Evolutionary conservation across 2,113 vertebrate species (phyloP).

Genomic region (Phoxinus phoxinus): DNA sequence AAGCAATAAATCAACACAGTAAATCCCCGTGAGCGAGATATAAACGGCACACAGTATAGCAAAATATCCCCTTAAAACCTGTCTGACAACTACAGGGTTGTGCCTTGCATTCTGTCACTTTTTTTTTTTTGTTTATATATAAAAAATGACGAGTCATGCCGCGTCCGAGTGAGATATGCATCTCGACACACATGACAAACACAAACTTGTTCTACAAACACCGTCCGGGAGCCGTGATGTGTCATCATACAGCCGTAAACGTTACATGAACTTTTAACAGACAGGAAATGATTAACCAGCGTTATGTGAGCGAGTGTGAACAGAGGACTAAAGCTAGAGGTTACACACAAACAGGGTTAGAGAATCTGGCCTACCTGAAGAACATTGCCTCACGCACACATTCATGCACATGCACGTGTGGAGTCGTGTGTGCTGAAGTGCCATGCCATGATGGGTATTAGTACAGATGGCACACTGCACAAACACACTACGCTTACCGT

Average conservation of each 20-base stretch:
- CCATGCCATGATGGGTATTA: background rate
- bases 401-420: background rate
- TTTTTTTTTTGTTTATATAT: no score
- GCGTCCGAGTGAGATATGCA: background rate
- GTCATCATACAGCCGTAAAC: background rate
- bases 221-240: background rate
- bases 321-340: slow-evolving; percentile 7
- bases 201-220: background rate
- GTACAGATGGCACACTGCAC: slow-evolving; percentile 9
- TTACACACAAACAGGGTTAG: slow-evolving; percentile 6
- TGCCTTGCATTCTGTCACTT: background rate
- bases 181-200: slow-evolving; percentile 8
- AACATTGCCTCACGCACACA: slow-evolving; percentile 14
- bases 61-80: background rate
- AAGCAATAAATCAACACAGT: background rate
- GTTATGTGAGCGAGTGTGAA: slow-evolving; percentile 1
- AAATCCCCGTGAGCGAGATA: background rate
- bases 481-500: slow-evolving; percentile 60
- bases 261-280: background rate
- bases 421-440: background rate
- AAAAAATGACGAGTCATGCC: background rate
- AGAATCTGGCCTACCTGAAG: background rate
- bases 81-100: no score
- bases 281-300: slow-evolving; percentile 52
- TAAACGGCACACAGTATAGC: background rate